Conservation (phyloP, 1,140 invertebrate species). For the Patella vulgata region DNA sequence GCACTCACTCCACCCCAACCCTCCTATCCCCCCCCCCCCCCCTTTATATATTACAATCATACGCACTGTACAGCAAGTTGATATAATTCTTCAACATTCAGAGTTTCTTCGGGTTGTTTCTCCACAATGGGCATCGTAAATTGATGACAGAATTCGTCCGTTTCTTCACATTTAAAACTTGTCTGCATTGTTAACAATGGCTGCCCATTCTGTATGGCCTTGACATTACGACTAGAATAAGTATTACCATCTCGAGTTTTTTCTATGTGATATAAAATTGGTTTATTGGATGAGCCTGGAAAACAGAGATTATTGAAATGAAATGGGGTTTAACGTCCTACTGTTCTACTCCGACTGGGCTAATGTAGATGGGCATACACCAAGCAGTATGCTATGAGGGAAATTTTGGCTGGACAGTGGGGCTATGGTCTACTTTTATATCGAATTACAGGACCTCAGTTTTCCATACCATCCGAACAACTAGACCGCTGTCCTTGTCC, state of each 20-base stretch:
- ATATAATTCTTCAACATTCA: conserved; percentile 20
- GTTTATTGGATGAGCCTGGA: conserved; percentile 56
- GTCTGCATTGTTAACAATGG: conserved; percentile 63
- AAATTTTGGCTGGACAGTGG: too few relatives aligned
- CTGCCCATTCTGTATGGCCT: conserved; percentile 60
- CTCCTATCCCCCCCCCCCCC: too few relatives aligned
- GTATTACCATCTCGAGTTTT: conserved; percentile 60
- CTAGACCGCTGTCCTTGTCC: too few relatives aligned
- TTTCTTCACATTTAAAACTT: conserved; percentile 63
- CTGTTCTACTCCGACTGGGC: too few relatives aligned
- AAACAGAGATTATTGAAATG: conserved; percentile 1
- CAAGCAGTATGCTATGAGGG: too few relatives aligned
- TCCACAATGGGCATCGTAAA: conserved; percentile 51
- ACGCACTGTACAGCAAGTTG: conserved; percentile 30
- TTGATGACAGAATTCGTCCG: conserved; percentile 46
- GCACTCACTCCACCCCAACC: too few relatives aligned
- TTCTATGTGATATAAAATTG: conserved; percentile 64
- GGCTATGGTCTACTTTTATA: too few relatives aligned
- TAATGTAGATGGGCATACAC: too few relatives aligned
- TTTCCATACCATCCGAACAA: too few relatives aligned
- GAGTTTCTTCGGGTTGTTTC: conserved; percentile 42
- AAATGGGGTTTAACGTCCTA: neutral
- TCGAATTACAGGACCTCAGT: too few relatives aligned
- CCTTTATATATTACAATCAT: too few relatives aligned
- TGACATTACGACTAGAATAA: conserved; percentile 60